phyloP scores from a whole-genome alignment of 2,113 vertebrate species.

The Eublepharis macularius region DNA sequence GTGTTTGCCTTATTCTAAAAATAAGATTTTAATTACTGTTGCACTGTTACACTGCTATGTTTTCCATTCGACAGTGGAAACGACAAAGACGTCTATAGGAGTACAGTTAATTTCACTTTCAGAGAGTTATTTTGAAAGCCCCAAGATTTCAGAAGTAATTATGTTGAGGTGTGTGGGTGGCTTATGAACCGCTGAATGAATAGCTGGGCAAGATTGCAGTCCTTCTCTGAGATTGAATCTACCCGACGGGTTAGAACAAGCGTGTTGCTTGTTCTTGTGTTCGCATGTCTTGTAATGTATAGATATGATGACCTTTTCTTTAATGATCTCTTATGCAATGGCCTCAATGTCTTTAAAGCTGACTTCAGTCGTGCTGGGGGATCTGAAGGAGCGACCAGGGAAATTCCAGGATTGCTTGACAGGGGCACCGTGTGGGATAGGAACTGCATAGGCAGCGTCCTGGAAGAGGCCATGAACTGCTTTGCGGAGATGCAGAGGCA shows the following conservation, averaged over 20 bases:
- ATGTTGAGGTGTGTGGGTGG: background rate
- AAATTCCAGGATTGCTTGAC: conserved; percentile 89
- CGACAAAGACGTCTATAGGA: conserved; percentile 26
- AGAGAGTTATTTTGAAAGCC: conserved; percentile 11
- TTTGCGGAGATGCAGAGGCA: conserved; percentile 93
- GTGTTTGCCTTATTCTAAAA: background rate
- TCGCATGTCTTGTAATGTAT: conserved; percentile 72
- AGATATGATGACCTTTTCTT: conserved; percentile 59
- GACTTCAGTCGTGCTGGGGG: conserved; percentile 86
- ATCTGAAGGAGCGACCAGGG: conserved; percentile 84
- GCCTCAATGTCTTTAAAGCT: conserved; percentile 97
- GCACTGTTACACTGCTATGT: background rate
- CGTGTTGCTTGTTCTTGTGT: conserved; percentile 60
- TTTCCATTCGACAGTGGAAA: background rate
- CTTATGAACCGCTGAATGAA: background rate
- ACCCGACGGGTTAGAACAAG: conserved; percentile 46
- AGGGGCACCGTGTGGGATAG: conserved; percentile 86
- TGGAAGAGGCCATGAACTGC: conserved; percentile 93
- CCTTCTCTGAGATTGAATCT: background rate
- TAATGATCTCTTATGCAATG: conserved; percentile 86
- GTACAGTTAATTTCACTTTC: conserved; percentile 31
- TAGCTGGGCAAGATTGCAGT: conserved; percentile 22
- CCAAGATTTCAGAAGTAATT: conserved; percentile 21
- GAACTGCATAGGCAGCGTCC: conserved; percentile 88
- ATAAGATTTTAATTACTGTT: background rate